A percentile compares a stretch with the other conserved stretches of the same genome.
phyloP scores from a whole-genome alignment of 37 sponge, comb jelly and placozoan genomes.

The Diacarnus erythraeanus region DNA sequence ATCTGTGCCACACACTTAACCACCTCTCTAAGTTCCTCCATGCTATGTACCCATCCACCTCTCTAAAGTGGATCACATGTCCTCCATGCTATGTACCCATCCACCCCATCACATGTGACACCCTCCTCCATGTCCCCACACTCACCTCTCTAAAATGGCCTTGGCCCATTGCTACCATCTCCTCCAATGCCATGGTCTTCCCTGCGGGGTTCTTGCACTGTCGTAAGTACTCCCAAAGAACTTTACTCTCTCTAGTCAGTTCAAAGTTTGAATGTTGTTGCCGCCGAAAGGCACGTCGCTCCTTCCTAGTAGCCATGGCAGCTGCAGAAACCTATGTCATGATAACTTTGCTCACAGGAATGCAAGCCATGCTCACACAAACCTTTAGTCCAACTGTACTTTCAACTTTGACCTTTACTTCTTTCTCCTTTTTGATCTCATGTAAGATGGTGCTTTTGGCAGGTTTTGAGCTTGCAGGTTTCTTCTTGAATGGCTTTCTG shows the following conservation, averaged over 20 bases:
- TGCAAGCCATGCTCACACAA: no score
- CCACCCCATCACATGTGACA: background rate
- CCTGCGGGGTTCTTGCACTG: slow-evolving; percentile 12
- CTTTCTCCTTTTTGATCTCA: no score
- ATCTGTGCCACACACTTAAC: background rate
- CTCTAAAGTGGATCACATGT: background rate
- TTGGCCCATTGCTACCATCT: slow-evolving; percentile 3
- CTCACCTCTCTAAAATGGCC: slow-evolving; percentile 10
- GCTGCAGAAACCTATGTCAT: no score
- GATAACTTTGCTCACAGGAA: no score
- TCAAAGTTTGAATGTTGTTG: slow-evolving; percentile 30
- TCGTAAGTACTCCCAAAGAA: slow-evolving; percentile 59
- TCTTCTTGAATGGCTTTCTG: slow-evolving; percentile 11
- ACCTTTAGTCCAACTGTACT: no score
- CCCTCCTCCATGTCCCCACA: background rate
- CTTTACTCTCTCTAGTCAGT: slow-evolving; percentile 15
- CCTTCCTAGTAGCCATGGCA: slow-evolving; percentile 15
- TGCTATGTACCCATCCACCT: background rate
- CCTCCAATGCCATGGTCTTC: background rate
- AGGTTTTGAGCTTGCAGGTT: background rate
- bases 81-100: background rate
- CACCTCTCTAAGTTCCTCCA: background rate
- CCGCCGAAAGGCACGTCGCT: slow-evolving; percentile 25
- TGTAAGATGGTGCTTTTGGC: no score
- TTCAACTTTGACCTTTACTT: no score